Percentiles rank a stretch among this genome's conserved stretches.
These are phyloP conservation scores for Cepaea nemoralis DNA, from an alignment of 1,140 invertebrate genomes.

Conservation along the genomic window DNA sequence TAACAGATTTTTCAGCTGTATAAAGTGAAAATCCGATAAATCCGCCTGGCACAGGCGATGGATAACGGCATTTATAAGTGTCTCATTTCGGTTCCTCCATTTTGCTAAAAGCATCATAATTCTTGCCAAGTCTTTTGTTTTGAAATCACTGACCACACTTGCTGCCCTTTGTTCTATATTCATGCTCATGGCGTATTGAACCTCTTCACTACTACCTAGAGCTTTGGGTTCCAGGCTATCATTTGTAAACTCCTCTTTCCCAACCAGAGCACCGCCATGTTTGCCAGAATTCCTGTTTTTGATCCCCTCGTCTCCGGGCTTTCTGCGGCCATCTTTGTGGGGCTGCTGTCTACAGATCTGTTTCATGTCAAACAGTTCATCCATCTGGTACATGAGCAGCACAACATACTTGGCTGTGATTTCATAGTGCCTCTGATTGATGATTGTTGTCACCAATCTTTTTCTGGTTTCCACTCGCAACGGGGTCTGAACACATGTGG, in stretches of 20 bases:
- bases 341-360: not conserved
- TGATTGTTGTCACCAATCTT: not conserved
- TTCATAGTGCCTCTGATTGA: conserved; percentile 32
- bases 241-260: not conserved
- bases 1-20: conserved; percentile 30
- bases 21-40: not conserved
- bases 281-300: not conserved
- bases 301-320: too few relatives aligned
- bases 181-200: not conserved
- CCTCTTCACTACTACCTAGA: not conserved
- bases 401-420: conserved; percentile 21
- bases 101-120: conserved; percentile 14
- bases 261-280: not conserved
- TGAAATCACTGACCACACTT: conserved; percentile 7
- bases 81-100: conserved; percentile 24
- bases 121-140: conserved; percentile 29
- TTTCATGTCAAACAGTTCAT: conserved; percentile 33
- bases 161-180: conserved; percentile 29
- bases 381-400: conserved; percentile 33
- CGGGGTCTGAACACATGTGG: not conserved
- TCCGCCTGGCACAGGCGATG: conserved; percentile 23
- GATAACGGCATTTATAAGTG: conserved; percentile 10
- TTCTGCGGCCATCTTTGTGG: not conserved
- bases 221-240: not conserved
- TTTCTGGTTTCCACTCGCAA: not conserved